Conservation (phyloP, 2,888 invertebrate genomes). For the Lomographa bimaculata region DNA sequence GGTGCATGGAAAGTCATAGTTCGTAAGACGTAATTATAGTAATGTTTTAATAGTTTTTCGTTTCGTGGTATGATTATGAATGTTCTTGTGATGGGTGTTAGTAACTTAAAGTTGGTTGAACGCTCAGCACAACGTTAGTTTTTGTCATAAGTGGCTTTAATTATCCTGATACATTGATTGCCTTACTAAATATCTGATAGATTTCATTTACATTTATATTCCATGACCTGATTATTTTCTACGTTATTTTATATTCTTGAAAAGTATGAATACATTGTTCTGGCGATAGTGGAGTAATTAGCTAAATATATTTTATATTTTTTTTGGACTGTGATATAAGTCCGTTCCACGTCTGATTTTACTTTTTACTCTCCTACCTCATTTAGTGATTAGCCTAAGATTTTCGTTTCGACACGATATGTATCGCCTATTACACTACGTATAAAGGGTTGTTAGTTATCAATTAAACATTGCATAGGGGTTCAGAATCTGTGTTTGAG, state of each 20-base stretch:
- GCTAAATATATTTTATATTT: conserved; percentile 29
- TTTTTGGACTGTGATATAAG: conserved; percentile 37
- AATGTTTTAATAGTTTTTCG: conserved; percentile 22
- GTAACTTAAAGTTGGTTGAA: conserved; percentile 20
- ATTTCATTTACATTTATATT: conserved; percentile 17
- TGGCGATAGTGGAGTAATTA: conserved; percentile 15
- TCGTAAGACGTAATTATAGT: conserved; percentile 29
- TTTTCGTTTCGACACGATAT: conserved; percentile 41
- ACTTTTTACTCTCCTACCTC: conserved; percentile 77
- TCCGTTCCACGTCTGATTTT: conserved; percentile 62
- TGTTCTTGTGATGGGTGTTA: conserved; percentile 12
- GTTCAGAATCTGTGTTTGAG: too few species aligned
- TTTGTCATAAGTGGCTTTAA: too few species aligned
- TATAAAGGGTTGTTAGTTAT: too few species aligned
- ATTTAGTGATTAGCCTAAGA: conserved; percentile 66
- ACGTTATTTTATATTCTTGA: conserved; percentile 21
- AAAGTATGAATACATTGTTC: background rate
- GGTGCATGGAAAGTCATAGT: conserved; percentile 61
- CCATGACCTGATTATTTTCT: conserved; percentile 34
- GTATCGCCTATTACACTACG: conserved; percentile 14
- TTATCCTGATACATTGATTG: too few species aligned
- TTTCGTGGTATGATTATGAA: conserved; percentile 11
- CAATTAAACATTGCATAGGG: too few species aligned
- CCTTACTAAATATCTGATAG: too few species aligned
- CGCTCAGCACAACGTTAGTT: conserved; percentile 9